phyloP scores from a whole-genome alignment of 2,888 invertebrate genomes.

The Pasiphila rectangulata region DNA sequence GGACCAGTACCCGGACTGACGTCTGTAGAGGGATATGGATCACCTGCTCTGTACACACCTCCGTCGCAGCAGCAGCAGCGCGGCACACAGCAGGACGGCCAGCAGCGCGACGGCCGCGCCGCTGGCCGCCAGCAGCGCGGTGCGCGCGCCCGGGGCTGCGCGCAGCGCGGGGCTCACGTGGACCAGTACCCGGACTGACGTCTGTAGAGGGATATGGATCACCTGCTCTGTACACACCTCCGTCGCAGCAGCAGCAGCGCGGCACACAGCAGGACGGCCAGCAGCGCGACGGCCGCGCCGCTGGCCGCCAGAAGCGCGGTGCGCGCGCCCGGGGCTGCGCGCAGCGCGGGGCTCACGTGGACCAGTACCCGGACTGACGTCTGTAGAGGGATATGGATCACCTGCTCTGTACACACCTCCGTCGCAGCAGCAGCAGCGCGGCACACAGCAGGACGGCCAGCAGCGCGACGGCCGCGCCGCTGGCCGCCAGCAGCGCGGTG shows the following conservation, averaged over 20 bases:
- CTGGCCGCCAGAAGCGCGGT: constrained; percentile 81
- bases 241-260: constrained; percentile 68
- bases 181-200: constrained; percentile 84
- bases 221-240: constrained; percentile 7
- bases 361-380: constrained; percentile 85
- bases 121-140: constrained; percentile 81
- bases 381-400: constrained; percentile 37
- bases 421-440: constrained; percentile 68
- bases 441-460: constrained; percentile 88
- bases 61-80: constrained; percentile 64
- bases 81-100: constrained; percentile 86
- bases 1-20: constrained; percentile 85
- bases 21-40: constrained; percentile 49
- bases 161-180: constrained; percentile 69
- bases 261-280: constrained; percentile 87
- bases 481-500: constrained; percentile 79
- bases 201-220: constrained; percentile 43
- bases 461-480: constrained; percentile 86
- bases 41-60: constrained; percentile 7
- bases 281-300: constrained; percentile 86
- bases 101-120: constrained; percentile 87
- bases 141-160: constrained; percentile 57
- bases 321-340: constrained; percentile 58
- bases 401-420: constrained; percentile 9
- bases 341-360: constrained; percentile 68